Percentiles rank a stretch among this genome's conserved stretches.
Conservation (phyloP, 2,797 vertebrate species). For the Sebastes diaconus region DNA sequence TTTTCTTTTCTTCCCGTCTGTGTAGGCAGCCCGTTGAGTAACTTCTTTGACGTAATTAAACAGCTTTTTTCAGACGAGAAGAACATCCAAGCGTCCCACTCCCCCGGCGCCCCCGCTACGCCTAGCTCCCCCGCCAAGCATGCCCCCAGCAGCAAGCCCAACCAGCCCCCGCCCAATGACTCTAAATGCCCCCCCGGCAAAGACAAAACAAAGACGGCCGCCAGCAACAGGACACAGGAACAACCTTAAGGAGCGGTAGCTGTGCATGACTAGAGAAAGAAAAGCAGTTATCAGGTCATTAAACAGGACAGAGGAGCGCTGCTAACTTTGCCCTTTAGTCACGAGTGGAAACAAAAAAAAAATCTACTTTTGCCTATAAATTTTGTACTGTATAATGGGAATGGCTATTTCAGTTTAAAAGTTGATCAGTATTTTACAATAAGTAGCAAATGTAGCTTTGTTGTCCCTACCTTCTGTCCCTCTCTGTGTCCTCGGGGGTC, state of each 20-base stretch:
- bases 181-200: conserved; percentile 90
- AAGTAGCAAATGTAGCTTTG: conserved; percentile 85
- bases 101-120: conserved; percentile 91
- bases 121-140: conserved; percentile 92
- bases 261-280: conserved; percentile 70
- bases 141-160: conserved; percentile 89
- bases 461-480: conserved; percentile 37
- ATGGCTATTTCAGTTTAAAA: conserved; percentile 80
- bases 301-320: conserved; percentile 38
- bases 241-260: conserved; percentile 86
- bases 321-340: conserved; percentile 61
- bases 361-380: conserved; percentile 81
- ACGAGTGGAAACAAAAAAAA: conserved; percentile 10
- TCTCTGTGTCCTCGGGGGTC: conserved; percentile 42
- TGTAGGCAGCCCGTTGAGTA: conserved; percentile 99
- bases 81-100: conserved; percentile 92
- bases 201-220: conserved; percentile 92
- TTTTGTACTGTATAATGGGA: conserved; percentile 85
- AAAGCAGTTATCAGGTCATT: conserved; percentile 51
- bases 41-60: conserved; percentile 99
- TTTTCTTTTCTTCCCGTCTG: conserved; percentile 87
- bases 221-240: conserved; percentile 91
- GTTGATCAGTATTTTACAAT: conserved; percentile 81
- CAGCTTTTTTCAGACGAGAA: conserved; percentile 99
- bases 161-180: conserved; percentile 91